Evolutionary conservation across 1,140 invertebrate genomes (phyloP), one percentile per base, ranked within the genome.

Genomic region (Drosophila grimshawi): DNA sequence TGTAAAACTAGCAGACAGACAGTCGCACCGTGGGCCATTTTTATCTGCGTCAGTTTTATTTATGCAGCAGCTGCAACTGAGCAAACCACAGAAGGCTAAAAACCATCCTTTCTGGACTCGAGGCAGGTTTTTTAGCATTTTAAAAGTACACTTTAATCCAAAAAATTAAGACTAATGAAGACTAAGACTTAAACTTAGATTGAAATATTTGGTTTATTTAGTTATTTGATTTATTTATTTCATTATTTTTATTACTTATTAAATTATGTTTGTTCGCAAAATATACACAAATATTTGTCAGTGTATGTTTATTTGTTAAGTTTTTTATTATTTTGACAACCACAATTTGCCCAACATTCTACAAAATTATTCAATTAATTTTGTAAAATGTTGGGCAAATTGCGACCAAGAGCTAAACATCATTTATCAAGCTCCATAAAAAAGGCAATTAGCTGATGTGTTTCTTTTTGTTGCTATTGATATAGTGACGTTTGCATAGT

Each of bases 31-130:
- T 46, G 32, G 56, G 49, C 33, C 60, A 77, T 72, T 86, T 86
- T 78, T 86, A 81, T 78, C 59, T 79, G 67, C 75, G 66, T 30
- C 67, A 65, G 48, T 70, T 69, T 86, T 86, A 86, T 82, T 86
- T 86, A 86, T 86, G 81, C 81, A 86, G 65, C 63, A 78, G 52
- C 68, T 76, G 81, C 82, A 78, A 33, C 78, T 55, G 51, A 30
- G 19, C 48, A 33, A 60, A 45, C 11, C 37, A 46, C 19, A 19
- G 19, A 11, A 43, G 10, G 48, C 46, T 46, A 64, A 66, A 72
- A 72, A 46, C 35, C 37, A 32, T 61, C 19, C 19, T 19, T 19
- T 65, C 68, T 65, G 46, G 46, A 37, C 59, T 6, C 2, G 19
- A 32, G 6, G 6, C 27, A 32, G 3, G 27, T 33, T 32, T 52